Percentiles rank a stretch among this genome's conserved stretches.
phyloP scores from a whole-genome alignment of 2,113 vertebrate species.

The Rafetus swinhoei region DNA sequence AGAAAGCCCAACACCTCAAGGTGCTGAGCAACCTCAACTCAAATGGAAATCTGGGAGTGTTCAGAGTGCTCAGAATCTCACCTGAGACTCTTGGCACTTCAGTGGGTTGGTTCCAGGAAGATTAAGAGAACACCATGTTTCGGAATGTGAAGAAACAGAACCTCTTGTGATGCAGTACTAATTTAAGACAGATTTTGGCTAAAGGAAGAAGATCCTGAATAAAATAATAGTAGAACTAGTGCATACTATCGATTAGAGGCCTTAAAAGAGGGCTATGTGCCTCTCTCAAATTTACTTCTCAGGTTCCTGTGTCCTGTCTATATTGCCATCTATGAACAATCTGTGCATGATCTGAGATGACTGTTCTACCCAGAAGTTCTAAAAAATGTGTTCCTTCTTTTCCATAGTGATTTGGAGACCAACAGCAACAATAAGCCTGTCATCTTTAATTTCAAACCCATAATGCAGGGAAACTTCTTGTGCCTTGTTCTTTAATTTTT shows the following conservation, averaged over 20 bases:
- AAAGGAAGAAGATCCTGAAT: not conserved
- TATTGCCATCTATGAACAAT: not conserved
- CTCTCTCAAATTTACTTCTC: not conserved
- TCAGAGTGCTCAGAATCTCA: not conserved
- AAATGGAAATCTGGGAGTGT: not conserved
- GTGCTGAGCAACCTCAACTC: not conserved
- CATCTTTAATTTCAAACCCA: not conserved
- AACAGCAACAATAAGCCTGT: accelerated
- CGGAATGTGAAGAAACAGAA: accelerated
- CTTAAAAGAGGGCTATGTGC: not conserved
- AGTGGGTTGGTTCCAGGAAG: not conserved
- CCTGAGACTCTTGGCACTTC: not conserved
- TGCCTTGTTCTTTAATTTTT: not conserved
- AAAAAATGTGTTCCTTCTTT: not conserved
- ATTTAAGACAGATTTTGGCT: not conserved
- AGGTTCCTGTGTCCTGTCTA: not conserved
- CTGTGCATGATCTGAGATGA: not conserved
- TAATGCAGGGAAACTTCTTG: not conserved
- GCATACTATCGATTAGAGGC: not conserved
- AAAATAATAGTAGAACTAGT: not conserved
- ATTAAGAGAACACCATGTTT: not conserved
- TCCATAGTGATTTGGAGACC: accelerated
- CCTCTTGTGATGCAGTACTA: not conserved
- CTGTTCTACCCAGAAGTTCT: not conserved
- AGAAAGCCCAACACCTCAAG: not conserved